Conservation (phyloP, 2,888 invertebrate genomes). For the Lithophane socia region DNA sequence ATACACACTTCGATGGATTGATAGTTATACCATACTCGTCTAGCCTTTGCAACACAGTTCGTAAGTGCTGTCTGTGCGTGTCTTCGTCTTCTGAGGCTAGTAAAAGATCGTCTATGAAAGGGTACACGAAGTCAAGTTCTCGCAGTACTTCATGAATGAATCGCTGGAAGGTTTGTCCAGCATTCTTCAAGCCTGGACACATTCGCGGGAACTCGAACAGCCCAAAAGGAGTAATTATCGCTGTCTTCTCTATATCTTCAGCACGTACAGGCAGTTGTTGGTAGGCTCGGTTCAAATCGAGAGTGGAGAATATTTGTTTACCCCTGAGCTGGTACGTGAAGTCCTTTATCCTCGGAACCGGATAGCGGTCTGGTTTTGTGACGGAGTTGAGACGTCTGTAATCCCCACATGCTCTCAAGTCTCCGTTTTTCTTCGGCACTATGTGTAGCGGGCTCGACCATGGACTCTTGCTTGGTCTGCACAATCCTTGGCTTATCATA, state of each 20-base stretch:
- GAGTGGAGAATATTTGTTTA: neutral
- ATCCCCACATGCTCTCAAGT: neutral
- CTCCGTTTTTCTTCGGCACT: neutral
- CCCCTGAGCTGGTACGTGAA: neutral
- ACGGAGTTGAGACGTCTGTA: neutral
- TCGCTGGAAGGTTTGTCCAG: neutral
- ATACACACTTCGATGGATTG: neutral
- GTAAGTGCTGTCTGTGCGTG: neutral
- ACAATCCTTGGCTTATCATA: neutral
- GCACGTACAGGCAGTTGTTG: neutral
- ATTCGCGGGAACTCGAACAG: neutral
- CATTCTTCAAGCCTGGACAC: neutral
- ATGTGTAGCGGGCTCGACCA: neutral
- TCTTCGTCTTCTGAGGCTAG: neutral
- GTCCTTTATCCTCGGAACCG: neutral
- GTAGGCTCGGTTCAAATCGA: neutral
- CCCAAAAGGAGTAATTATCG: neutral
- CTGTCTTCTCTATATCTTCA: neutral
- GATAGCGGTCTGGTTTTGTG: neutral
- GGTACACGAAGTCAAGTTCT: neutral
- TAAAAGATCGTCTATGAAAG: neutral
- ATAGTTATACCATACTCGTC: neutral
- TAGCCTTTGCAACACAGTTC: neutral
- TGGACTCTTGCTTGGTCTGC: neutral
- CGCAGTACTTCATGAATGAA: neutral